Percentiles rank a stretch among this genome's conserved stretches.
These are phyloP conservation scores for Frieseomelitta varia DNA, from an alignment of 1,140 invertebrate genomes.

Conservation along the genomic window DNA sequence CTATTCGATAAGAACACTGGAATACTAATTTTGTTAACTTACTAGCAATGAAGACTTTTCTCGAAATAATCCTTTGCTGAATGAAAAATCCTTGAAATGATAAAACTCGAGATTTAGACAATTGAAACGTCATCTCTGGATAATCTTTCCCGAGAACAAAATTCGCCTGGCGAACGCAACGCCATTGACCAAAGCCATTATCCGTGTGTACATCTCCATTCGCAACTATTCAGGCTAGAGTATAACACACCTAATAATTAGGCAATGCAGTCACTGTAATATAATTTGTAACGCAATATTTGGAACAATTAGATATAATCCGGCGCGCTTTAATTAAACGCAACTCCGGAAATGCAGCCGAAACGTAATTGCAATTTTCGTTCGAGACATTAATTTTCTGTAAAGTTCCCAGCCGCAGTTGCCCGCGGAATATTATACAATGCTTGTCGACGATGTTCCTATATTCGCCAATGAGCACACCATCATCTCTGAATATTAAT, in stretches of 20 bases:
- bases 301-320: slow-evolving; percentile 3
- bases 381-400: slow-evolving; percentile 9
- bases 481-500: not conserved
- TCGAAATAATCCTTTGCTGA: not conserved
- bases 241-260: not conserved
- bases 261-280: not conserved
- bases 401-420: not conserved
- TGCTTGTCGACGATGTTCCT: not conserved
- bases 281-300: slow-evolving; percentile 9
- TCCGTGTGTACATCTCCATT: not conserved
- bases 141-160: not conserved
- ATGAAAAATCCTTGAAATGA: not conserved
- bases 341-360: not conserved
- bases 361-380: slow-evolving; percentile 13
- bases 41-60: not conserved
- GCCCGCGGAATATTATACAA: not conserved
- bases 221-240: not conserved
- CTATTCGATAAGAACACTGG: too few species aligned
- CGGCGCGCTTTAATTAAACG: slow-evolving; percentile 7
- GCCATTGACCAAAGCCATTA: not conserved
- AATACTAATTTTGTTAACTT: not conserved
- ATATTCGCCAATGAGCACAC: not conserved
- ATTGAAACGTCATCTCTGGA: not conserved
- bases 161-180: not conserved
- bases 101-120: not conserved